Conservation (phyloP, 2,113 vertebrate species). For the Thamnophis sirtalis region DNA sequence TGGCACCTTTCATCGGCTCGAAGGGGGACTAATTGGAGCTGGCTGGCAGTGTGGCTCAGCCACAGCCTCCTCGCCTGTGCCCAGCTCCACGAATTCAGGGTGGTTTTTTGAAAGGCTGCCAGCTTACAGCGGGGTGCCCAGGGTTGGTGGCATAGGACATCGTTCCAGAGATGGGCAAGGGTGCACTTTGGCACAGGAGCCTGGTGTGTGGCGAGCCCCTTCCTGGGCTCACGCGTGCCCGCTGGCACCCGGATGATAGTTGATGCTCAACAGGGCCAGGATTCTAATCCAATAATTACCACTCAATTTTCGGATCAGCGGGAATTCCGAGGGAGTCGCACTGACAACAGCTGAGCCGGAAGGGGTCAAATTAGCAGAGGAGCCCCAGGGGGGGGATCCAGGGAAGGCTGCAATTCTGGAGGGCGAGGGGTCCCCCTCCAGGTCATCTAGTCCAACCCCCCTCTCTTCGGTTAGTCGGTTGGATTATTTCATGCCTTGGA, state of each 20-base stretch:
- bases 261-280: background rate
- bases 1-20: background rate
- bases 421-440: background rate
- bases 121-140: rapidly evolving
- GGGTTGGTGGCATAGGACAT: rapidly evolving
- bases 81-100: background rate
- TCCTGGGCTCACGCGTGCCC: background rate
- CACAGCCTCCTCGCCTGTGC: background rate
- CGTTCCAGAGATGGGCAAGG: background rate
- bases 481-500: rapidly evolving
- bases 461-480: too few relatives aligned
- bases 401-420: background rate
- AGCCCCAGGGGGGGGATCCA: background rate
- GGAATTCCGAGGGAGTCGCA: background rate
- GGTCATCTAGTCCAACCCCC: background rate
- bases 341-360: background rate
- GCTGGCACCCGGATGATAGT: rapidly evolving
- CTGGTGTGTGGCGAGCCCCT: background rate
- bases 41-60: rapidly evolving
- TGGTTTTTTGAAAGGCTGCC: rapidly evolving
- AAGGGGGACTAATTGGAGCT: background rate
- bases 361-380: background rate
- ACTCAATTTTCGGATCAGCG: background rate
- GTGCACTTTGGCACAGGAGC: background rate
- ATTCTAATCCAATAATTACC: background rate